Conservation (phyloP, 2,113 vertebrate genomes). For the Pteronura brasiliensis region DNA sequence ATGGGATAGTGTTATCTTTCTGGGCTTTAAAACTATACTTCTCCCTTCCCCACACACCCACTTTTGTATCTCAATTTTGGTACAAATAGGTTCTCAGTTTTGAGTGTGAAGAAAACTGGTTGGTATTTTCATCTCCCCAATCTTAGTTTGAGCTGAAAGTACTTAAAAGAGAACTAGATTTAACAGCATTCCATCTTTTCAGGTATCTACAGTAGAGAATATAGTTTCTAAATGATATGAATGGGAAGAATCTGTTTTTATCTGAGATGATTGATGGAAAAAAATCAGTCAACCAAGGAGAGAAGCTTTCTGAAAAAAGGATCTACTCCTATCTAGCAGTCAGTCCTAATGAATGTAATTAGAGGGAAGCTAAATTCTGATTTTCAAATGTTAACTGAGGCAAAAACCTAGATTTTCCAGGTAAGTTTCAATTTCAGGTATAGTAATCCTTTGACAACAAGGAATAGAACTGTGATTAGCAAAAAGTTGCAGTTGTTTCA, state of each 20-base stretch:
- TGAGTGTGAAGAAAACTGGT: slow-evolving; percentile 16
- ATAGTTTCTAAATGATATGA: background rate
- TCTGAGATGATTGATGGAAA: background rate
- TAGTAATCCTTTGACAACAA: background rate
- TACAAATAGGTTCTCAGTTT: slow-evolving; percentile 22
- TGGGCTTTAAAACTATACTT: background rate
- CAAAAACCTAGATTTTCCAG: background rate
- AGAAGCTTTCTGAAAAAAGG: background rate
- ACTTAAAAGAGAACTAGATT: slow-evolving; percentile 14
- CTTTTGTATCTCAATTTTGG: slow-evolving; percentile 30
- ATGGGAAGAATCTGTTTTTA: slow-evolving; percentile 1
- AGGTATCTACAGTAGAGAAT: background rate
- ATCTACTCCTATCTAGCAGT: background rate
- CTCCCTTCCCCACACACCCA: no score
- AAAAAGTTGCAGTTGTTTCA: background rate
- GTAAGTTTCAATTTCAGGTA: background rate
- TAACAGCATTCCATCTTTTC: background rate
- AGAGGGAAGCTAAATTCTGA: slow-evolving; percentile 15
- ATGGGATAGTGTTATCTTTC: background rate
- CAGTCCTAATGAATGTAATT: background rate
- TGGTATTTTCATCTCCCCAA: slow-evolving; percentile 20
- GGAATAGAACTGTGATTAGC: background rate
- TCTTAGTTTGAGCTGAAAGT: slow-evolving; percentile 13
- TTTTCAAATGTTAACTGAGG: slow-evolving; percentile 16
- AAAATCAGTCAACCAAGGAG: background rate